Conservation (phyloP, 2,888 invertebrate genomes). For the Fragum whitleyi region DNA sequence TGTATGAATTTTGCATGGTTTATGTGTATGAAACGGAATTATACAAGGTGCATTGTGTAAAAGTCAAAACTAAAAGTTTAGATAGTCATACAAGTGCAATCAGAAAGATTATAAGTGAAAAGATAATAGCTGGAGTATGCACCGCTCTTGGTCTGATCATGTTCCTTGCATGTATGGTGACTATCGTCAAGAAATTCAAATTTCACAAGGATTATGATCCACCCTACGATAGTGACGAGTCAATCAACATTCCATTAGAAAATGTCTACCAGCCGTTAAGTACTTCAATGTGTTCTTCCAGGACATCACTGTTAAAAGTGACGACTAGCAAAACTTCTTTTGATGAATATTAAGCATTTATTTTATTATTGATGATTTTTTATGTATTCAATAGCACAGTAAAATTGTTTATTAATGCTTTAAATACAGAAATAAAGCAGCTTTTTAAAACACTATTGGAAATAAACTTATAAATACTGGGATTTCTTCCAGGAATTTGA, state of each 20-base stretch:
- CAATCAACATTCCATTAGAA: conserved; percentile 85
- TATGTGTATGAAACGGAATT: conserved; percentile 72
- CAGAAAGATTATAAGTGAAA: conserved; percentile 71
- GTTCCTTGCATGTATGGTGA: conserved; percentile 83
- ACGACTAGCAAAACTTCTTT: conserved; percentile 36
- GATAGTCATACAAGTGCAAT: conserved; percentile 64
- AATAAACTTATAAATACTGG: too few species aligned
- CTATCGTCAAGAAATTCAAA: conserved; percentile 80
- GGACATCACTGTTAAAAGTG: conserved; percentile 74
- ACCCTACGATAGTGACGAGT: conserved; percentile 77
- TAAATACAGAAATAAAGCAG: too few species aligned
- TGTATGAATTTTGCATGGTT: conserved; percentile 86
- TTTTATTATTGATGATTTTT: neutral
- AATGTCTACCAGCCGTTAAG: conserved; percentile 84
- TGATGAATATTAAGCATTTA: conserved; percentile 48
- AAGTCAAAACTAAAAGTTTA: conserved; percentile 71
- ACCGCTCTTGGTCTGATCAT: conserved; percentile 76
- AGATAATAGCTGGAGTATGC: conserved; percentile 75
- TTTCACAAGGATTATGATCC: conserved; percentile 83
- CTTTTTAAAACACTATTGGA: too few species aligned
- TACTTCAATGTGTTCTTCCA: conserved; percentile 81
- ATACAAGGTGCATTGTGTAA: conserved; percentile 76
- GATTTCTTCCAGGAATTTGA: too few species aligned
- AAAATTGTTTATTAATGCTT: too few species aligned
- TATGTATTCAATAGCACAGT: neutral